Conservation (phyloP, 2,797 vertebrate genomes). For the Hyperoplus immaculatus region DNA sequence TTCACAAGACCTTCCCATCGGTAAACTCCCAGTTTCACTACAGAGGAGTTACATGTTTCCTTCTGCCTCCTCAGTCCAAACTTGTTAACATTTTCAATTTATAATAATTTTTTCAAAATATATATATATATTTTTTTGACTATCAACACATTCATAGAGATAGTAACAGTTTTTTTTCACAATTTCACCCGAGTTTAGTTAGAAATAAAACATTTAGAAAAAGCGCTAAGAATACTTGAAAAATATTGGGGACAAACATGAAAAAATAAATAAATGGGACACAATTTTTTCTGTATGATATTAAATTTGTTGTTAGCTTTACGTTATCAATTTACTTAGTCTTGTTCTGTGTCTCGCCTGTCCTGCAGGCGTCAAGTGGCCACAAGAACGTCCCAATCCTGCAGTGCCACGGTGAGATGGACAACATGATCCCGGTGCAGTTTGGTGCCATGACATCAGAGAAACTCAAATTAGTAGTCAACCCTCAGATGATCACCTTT, state of each 20-base stretch:
- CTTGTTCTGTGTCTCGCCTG: neutral
- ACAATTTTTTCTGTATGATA: no score
- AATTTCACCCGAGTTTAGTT: no score
- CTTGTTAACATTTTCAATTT: neutral
- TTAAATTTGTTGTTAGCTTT: no score
- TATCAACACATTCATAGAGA: no score
- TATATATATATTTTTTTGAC: no score
- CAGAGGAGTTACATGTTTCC: neutral
- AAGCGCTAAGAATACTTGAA: no score
- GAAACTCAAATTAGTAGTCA: slow-evolving; percentile 91
- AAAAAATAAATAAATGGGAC: no score
- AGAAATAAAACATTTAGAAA: no score
- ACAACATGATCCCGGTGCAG: slow-evolving; percentile 92
- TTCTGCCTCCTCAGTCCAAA: neutral
- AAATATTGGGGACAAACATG: no score
- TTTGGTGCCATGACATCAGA: slow-evolving; percentile 93
- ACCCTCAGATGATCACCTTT: slow-evolving; percentile 91
- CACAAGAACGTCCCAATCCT: slow-evolving; percentile 93
- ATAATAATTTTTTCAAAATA: neutral
- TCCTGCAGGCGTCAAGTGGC: slow-evolving; percentile 79
- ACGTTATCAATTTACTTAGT: no score
- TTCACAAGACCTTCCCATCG: slow-evolving; percentile 94
- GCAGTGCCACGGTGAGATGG: slow-evolving; percentile 96
- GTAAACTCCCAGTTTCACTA: slow-evolving; percentile 72
- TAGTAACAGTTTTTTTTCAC: no score